These are phyloP conservation scores for Rhegmatorhina hoffmannsi DNA, from an alignment of 2,113 vertebrate genomes.

Conservation along the genomic window DNA sequence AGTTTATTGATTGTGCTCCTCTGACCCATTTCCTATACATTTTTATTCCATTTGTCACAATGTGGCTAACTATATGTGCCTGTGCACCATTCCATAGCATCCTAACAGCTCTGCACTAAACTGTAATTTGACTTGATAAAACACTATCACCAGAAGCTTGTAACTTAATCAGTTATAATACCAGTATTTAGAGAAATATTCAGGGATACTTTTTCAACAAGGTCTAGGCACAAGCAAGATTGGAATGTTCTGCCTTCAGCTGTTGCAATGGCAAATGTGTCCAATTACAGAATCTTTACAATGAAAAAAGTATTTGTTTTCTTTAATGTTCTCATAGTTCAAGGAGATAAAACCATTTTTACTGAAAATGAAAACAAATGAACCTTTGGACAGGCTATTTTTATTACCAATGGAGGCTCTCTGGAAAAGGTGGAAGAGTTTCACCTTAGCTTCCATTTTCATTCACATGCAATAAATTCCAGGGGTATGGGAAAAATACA, in stretches of 20 bases:
- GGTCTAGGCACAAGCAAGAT: not conserved
- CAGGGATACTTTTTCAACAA: not conserved
- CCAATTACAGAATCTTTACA: not conserved
- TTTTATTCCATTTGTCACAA: conserved; percentile 47
- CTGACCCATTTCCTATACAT: conserved; percentile 47
- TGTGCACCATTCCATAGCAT: not conserved
- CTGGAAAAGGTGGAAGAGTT: not conserved
- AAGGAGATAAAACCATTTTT: conserved; percentile 14
- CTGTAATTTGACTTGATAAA: conserved; percentile 12
- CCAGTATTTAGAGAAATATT: not conserved
- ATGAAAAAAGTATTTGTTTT: conserved; percentile 14
- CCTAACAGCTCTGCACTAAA: not conserved
- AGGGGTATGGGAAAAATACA: not conserved
- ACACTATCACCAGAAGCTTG: not conserved
- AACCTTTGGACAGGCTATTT: not conserved
- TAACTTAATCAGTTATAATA: not conserved
- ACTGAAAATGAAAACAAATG: conserved; percentile 13
- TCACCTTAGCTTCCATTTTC: not conserved
- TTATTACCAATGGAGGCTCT: not conserved
- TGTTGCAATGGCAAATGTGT: not conserved
- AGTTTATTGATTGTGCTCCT: conserved; percentile 60
- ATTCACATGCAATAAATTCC: not conserved
- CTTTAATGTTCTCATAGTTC: not conserved
- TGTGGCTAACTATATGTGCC: not conserved
- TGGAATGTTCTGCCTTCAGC: not conserved